Conservation (phyloP, 1,140 invertebrate genomes). For the Aphaenogaster rudis region DNA sequence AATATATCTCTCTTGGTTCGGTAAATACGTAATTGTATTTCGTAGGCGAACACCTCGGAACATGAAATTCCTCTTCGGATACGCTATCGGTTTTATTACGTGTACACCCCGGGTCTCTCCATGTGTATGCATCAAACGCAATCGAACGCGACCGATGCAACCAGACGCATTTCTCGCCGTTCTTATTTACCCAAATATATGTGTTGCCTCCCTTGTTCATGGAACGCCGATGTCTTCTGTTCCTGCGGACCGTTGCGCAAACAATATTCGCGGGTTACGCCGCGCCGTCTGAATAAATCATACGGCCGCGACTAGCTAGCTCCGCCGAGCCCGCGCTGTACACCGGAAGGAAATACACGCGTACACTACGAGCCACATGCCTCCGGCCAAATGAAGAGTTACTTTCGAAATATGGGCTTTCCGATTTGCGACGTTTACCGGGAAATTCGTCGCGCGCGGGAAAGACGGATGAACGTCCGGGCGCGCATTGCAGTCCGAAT, state of each 20-base stretch:
- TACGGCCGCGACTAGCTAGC: constrained; percentile 50
- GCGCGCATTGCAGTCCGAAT: constrained; percentile 1
- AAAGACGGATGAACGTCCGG: constrained; percentile 44
- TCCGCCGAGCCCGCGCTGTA: constrained; percentile 13
- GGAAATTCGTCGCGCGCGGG: constrained; percentile 44
- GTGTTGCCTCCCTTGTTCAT: constrained; percentile 62
- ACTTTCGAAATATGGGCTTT: constrained; percentile 66
- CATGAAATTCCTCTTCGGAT: constrained; percentile 19
- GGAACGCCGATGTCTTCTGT: constrained; percentile 68
- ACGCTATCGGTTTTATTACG: constrained; percentile 53
- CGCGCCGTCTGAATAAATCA: constrained; percentile 71
- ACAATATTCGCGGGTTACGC: constrained; percentile 70
- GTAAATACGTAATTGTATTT: constrained; percentile 73
- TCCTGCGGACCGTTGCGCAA: constrained; percentile 25
- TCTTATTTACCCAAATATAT: constrained; percentile 54
- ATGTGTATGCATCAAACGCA: constrained; percentile 32
- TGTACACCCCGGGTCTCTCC: constrained; percentile 15
- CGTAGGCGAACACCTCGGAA: constrained; percentile 34
- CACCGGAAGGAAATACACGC: constrained; percentile 58
- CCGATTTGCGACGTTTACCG: constrained; percentile 56
- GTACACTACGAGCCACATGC: constrained; percentile 38
- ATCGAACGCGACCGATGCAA: constrained; percentile 8
- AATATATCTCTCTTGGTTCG: constrained; percentile 45
- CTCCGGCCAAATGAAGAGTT: constrained; percentile 72
- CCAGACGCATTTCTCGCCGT: constrained; percentile 10